Evolutionary conservation across 2,888 invertebrate species (phyloP).

Genomic region (Standfussiana lucernea): DNA sequence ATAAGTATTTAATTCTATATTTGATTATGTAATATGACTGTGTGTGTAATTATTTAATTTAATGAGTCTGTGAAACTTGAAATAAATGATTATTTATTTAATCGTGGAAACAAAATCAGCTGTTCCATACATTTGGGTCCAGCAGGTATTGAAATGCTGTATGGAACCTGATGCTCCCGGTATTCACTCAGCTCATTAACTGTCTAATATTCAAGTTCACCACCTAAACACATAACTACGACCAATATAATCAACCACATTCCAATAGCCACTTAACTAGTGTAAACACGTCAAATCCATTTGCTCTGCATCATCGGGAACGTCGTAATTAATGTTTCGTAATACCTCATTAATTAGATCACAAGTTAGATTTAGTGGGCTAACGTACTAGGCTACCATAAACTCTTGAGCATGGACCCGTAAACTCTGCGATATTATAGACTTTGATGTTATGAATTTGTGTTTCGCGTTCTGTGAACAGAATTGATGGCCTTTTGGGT

Average conservation of each 20-base stretch:
- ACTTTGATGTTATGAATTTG: constrained; percentile 44
- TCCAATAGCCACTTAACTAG: constrained; percentile 19
- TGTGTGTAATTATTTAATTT: too few species aligned
- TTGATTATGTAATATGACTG: too few species aligned
- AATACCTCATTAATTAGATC: constrained; percentile 64
- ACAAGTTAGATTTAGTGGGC: constrained; percentile 60
- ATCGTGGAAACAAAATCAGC: too few species aligned
- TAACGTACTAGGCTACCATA: constrained; percentile 40
- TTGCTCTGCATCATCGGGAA: constrained; percentile 54
- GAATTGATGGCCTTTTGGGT: constrained; percentile 45
- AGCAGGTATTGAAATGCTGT: too few species aligned
- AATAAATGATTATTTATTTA: too few species aligned
- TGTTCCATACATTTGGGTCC: too few species aligned
- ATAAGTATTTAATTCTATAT: too few species aligned
- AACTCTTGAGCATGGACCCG: constrained; percentile 24
- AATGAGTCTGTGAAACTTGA: too few species aligned
- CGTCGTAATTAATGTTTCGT: constrained; percentile 61
- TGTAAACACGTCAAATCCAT: constrained; percentile 59
- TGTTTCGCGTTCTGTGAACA: constrained; percentile 16
- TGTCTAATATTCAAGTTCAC: background rate
- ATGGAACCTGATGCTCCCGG: too few species aligned
- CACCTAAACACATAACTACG: background rate
- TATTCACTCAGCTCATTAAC: background rate
- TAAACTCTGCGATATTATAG: constrained; percentile 43
- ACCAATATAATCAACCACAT: constrained; percentile 28